phyloP scores from a whole-genome alignment of 2,888 invertebrate genomes.

The Xylophagus ater region DNA sequence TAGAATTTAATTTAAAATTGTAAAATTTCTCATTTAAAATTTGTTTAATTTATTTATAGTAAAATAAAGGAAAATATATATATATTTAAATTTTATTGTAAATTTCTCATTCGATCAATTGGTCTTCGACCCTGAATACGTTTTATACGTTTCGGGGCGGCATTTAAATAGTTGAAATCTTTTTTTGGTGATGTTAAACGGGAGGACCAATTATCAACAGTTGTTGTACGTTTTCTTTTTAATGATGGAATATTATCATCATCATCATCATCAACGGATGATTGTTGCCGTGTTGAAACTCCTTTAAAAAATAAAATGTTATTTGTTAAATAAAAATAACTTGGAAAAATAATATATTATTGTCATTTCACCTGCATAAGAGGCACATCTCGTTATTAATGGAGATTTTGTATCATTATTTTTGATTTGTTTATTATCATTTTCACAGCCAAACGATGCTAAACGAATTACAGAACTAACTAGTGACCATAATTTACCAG shows the following conservation, averaged over 20 bases:
- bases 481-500: slow-evolving; percentile 16
- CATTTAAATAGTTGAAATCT: slow-evolving; percentile 12
- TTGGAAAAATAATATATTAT: no score
- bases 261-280: slow-evolving; percentile 21
- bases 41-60: slow-evolving; percentile 10
- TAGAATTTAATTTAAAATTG: no score
- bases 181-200: neutral
- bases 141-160: slow-evolving; percentile 26
- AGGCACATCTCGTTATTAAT: slow-evolving; percentile 14
- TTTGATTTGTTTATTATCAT: neutral
- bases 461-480: slow-evolving; percentile 16
- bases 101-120: slow-evolving; percentile 31
- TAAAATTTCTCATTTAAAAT: no score
- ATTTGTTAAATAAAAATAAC: neutral
- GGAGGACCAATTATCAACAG: slow-evolving; percentile 1
- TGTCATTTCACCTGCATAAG: slow-evolving; percentile 13
- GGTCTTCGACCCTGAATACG: slow-evolving; percentile 35
- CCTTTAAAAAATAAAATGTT: slow-evolving; percentile 21
- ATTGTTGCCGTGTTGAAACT: slow-evolving; percentile 27
- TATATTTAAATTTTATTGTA: neutral
- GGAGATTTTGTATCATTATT: slow-evolving; percentile 1
- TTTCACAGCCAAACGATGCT: slow-evolving; percentile 5
- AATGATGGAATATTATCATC: slow-evolving; percentile 19
- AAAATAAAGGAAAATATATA: neutral
- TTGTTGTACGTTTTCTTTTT: slow-evolving; percentile 31